Conservation (phyloP, 1,140 invertebrate species). For the Steinernema khuongi region DNA sequence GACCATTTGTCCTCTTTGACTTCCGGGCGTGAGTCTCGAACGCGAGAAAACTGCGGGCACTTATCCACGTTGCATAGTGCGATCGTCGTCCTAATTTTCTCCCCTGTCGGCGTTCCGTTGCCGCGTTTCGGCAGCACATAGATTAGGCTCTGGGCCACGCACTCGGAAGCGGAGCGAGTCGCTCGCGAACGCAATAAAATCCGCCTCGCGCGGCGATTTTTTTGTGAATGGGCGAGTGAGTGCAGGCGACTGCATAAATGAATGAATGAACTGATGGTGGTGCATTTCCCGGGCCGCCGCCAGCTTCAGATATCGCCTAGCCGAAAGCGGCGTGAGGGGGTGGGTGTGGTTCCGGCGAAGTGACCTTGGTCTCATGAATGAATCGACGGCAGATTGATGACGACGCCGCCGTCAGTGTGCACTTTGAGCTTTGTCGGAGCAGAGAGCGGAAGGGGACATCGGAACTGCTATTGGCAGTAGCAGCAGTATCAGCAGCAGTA, state of each 20-base stretch:
- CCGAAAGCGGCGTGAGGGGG: neutral
- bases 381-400: conserved; percentile 7
- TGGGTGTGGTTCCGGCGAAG: neutral
- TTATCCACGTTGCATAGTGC: neutral
- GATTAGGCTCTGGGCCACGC: neutral
- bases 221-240: neutral
- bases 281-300: neutral
- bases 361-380: neutral
- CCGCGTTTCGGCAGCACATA: neutral
- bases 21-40: neutral
- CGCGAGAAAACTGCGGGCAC: neutral
- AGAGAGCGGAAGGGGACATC: neutral
- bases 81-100: neutral
- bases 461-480: no score
- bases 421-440: conserved; percentile 3
- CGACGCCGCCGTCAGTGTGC: neutral
- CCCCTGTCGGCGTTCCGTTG: neutral
- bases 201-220: neutral
- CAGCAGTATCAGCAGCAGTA: neutral
- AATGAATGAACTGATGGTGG: neutral
- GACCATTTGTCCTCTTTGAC: neutral
- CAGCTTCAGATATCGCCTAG: neutral
- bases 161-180: neutral
- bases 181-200: neutral
- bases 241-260: neutral